phyloP scores from a whole-genome alignment of 1,140 invertebrate genomes.

The Aphelenchoides avenae region DNA sequence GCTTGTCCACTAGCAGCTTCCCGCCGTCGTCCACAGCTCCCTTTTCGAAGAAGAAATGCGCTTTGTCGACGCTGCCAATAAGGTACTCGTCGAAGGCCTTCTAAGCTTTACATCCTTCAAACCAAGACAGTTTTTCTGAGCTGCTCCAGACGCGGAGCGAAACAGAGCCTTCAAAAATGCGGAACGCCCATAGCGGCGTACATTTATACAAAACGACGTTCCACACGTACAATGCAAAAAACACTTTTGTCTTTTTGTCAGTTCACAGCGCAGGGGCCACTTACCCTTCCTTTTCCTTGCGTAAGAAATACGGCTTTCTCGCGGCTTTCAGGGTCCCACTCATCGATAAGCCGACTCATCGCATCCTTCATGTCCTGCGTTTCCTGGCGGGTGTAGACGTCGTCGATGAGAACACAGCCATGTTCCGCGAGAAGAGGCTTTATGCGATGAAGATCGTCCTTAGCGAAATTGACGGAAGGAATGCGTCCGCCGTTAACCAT shows the following conservation, averaged over 20 bases:
- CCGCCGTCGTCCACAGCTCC: conserved; percentile 71
- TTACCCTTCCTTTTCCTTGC: conserved; percentile 63
- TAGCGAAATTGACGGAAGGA: too few relatives aligned
- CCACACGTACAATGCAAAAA: too few relatives aligned
- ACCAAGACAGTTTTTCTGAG: conserved; percentile 2
- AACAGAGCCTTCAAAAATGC: too few relatives aligned
- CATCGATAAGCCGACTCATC: conserved; percentile 70
- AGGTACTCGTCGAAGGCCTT: conserved; percentile 69
- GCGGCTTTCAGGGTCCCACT: conserved; percentile 69
- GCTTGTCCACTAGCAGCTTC: conserved; percentile 70
- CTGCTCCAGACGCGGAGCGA: background rate
- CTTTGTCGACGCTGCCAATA: conserved; percentile 81
- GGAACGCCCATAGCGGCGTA: too few relatives aligned
- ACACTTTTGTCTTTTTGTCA: too few relatives aligned
- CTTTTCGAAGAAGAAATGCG: conserved; percentile 82
- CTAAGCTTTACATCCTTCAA: conserved; percentile 14
- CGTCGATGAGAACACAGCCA: conserved; percentile 76
- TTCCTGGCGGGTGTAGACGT: conserved; percentile 73
- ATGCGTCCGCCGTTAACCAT: too few relatives aligned
- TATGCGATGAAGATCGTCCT: too few relatives aligned
- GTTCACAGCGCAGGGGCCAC: conserved; percentile 5
- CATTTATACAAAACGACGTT: too few relatives aligned
- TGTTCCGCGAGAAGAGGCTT: conserved; percentile 76
- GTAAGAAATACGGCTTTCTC: conserved; percentile 70
- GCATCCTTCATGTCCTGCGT: conserved; percentile 70